A percentile compares a stretch with the other conserved stretches of the same genome.
phyloP scores from a whole-genome alignment of 64 coral and sea anemone genomes.

The Montipora sp. region DNA sequence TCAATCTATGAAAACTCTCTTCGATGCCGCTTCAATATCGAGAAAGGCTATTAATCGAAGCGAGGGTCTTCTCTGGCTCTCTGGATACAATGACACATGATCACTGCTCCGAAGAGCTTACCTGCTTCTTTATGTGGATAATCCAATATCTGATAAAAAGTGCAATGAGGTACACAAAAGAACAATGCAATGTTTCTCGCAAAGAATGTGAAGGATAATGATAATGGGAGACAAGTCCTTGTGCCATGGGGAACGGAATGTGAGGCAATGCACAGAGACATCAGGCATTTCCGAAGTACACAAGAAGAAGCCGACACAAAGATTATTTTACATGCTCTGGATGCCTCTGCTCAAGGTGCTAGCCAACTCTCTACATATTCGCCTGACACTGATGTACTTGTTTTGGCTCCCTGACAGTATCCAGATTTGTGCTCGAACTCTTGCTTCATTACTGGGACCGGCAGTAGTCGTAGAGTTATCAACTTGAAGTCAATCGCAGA shows the following conservation, averaged over 20 bases:
- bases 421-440: background rate
- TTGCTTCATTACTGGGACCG: slow-evolving; percentile 60
- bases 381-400: slow-evolving; percentile 12
- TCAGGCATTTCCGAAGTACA: slow-evolving; percentile 59
- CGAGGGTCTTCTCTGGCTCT: too few relatives aligned
- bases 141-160: background rate
- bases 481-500: slow-evolving; percentile 71
- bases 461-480: slow-evolving; percentile 48
- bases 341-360: slow-evolving; percentile 62
- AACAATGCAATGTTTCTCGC: slow-evolving; percentile 36
- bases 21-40: too few relatives aligned
- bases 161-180: background rate
- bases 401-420: too few relatives aligned
- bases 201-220: slow-evolving; percentile 71
- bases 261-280: slow-evolving; percentile 65
- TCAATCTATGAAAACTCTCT: background rate
- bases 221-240: slow-evolving; percentile 58
- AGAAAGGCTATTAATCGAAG: too few relatives aligned
- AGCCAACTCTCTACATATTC: slow-evolving; percentile 53
- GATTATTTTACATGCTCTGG: slow-evolving; percentile 59
- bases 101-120: too few relatives aligned
- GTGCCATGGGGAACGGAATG: slow-evolving; percentile 64
- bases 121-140: background rate
- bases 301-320: slow-evolving; percentile 66
- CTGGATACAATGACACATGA: too few relatives aligned